Evolutionary conservation across 2,113 vertebrate genomes (phyloP).

Genomic region (Carlito syrichta): DNA sequence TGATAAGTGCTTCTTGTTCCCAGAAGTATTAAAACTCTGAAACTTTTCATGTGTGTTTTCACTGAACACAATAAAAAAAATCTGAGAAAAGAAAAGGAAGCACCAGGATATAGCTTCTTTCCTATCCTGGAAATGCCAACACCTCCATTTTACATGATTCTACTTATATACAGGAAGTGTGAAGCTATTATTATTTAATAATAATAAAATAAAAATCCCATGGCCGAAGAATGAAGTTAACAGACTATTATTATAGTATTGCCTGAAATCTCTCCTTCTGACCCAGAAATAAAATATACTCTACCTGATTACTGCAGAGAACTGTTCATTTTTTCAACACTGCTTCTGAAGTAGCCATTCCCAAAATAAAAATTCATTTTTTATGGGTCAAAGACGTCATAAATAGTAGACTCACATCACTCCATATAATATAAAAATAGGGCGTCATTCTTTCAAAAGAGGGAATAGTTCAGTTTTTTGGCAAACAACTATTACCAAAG

Average conservation of each 20-base stretch:
- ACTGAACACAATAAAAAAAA: background rate
- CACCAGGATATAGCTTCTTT: background rate
- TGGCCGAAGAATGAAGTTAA: background rate
- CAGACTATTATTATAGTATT: background rate
- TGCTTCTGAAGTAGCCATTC: conserved; percentile 3
- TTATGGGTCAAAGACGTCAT: background rate
- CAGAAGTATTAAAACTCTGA: background rate
- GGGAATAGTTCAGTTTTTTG: background rate
- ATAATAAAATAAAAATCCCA: background rate
- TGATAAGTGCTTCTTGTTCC: background rate
- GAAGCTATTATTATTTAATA: background rate
- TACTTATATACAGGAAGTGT: background rate
- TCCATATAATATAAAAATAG: background rate
- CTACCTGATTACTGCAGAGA: background rate
- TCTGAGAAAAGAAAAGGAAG: background rate
- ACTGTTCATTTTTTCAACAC: background rate
- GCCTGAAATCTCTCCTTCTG: background rate
- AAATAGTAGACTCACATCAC: background rate
- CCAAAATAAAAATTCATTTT: conserved; percentile 41
- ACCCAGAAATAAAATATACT: background rate
- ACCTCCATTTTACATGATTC: background rate
- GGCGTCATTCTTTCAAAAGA: background rate
- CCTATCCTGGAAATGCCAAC: background rate
- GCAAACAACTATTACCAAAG: background rate
- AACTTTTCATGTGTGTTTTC: background rate